Evolutionary conservation across 2,113 vertebrate genomes (phyloP).

Genomic region (Clarias macrocephalus): DNA sequence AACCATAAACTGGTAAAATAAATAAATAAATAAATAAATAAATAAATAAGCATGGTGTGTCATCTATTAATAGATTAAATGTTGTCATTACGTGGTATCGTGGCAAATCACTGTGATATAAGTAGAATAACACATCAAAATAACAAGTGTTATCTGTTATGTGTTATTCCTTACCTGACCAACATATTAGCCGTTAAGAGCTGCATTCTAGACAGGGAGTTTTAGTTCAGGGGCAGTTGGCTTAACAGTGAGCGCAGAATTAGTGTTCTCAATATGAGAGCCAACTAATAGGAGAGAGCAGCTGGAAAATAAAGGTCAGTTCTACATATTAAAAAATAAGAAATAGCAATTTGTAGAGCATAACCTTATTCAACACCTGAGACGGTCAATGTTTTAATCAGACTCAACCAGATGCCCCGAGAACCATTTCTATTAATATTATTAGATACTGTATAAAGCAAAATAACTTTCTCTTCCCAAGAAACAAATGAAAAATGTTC

Average conservation of each 20-base stretch:
- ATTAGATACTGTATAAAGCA: not conserved
- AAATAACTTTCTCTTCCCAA: not conserved
- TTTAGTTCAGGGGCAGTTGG: not conserved
- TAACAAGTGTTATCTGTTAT: not conserved
- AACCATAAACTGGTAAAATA: not conserved
- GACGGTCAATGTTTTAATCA: not conserved
- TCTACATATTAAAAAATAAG: not conserved
- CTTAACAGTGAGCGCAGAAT: not conserved
- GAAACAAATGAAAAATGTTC: not conserved
- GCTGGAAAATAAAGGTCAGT: not conserved
- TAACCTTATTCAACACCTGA: not conserved
- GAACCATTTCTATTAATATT: not conserved
- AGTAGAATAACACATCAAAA: not conserved
- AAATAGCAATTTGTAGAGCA: not conserved
- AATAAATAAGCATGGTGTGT: not conserved
- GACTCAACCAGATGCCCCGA: not conserved
- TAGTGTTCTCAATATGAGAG: not conserved
- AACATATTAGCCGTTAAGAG: not conserved
- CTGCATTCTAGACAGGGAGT: not conserved
- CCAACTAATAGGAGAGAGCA: not conserved
- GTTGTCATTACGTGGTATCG: not conserved
- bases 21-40: too few relatives aligned
- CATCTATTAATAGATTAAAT: not conserved
- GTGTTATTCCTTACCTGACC: not conserved
- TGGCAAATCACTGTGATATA: not conserved